Base-by-base conservation (phyloP, 2,888 invertebrate species). In the Drosophila atripex region DNA sequence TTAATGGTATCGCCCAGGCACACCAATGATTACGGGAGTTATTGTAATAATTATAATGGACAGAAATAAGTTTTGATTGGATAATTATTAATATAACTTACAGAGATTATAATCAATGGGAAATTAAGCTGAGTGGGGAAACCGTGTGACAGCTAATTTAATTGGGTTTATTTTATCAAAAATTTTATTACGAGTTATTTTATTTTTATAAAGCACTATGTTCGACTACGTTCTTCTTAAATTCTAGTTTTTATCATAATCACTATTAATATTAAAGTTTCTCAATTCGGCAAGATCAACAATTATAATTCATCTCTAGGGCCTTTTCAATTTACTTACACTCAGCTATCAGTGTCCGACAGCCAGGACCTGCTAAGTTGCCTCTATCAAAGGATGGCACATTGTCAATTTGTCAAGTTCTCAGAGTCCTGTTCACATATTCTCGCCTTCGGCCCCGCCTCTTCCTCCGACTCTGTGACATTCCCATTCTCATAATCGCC, bases 321-420 rank as follows among this genome's bases (percentile, higher is more conserved):
- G 21, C 23, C 21, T 9, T 9, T 28, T 23, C 18, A 14, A 25
- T 12, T 35, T 16, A 28, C 49, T 28, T 18, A 28, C 38, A 28
- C 35, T 21, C 25, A 28, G 23, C 39, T 63, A 11, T 46, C 12
- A 54, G 25, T 35, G 16, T 35, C 32, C 50, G 32, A 23, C n/a
- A 28, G 28, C 2, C 30, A 12, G 41, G 46, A 28, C 46, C 35
- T 21, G 14, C 43, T 28, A 21, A 54, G 43, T 18, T 46, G 25
- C 32, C 38, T 12, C 51, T 71, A 70, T 71, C 54, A 58, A 50
- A 43, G 52, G 39, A 25, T 47, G 43, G 53, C 58, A 70, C 52
- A 77, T 57, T 70, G 46, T 70, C 70, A 73, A 77, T 77, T 78
- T 75, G 66, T 61, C 60, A 53, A 69, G 75, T 41, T 38, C 56